Evolutionary conservation across 1,140 invertebrate species (phyloP).

Genomic region (Gryon sp.): DNA sequence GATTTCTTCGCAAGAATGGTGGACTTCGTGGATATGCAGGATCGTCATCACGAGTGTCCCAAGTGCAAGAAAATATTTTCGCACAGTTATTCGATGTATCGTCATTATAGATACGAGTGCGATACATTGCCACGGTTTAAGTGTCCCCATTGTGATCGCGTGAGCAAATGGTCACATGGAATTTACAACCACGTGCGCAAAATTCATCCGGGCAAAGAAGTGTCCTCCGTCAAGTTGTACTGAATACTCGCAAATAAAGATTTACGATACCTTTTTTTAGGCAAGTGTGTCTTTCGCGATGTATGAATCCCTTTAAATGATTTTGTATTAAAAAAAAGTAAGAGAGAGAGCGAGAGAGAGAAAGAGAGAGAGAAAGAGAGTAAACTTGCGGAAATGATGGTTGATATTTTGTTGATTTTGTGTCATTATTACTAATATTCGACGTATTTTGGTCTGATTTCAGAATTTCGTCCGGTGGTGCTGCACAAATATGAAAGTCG

Average conservation of each 20-base stretch:
- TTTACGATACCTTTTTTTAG: constrained; percentile 26
- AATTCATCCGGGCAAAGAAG: constrained; percentile 67
- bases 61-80: constrained; percentile 74
- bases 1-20: constrained; percentile 13
- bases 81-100: constrained; percentile 81
- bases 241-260: constrained; percentile 49
- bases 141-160: constrained; percentile 79
- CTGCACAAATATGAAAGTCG: constrained; percentile 54
- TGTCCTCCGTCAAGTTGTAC: constrained; percentile 67
- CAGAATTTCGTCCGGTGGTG: constrained; percentile 66
- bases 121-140: constrained; percentile 84
- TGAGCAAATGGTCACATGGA: constrained; percentile 73
- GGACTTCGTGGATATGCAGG: constrained; percentile 13
- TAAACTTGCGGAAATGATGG: too few species aligned
- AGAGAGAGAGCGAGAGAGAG: too few species aligned
- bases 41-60: constrained; percentile 67
- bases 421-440: constrained; percentile 27
- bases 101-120: constrained; percentile 86
- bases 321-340: too few species aligned
- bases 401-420: too few species aligned
- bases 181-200: constrained; percentile 75
- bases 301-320: too few species aligned
- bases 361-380: too few species aligned
- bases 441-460: constrained; percentile 65
- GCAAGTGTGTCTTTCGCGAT: constrained; percentile 41